A percentile compares a stretch with the other conserved stretches of the same genome.
Conservation (phyloP, 2,888 invertebrate genomes). For the Eremobia ochroleuca region DNA sequence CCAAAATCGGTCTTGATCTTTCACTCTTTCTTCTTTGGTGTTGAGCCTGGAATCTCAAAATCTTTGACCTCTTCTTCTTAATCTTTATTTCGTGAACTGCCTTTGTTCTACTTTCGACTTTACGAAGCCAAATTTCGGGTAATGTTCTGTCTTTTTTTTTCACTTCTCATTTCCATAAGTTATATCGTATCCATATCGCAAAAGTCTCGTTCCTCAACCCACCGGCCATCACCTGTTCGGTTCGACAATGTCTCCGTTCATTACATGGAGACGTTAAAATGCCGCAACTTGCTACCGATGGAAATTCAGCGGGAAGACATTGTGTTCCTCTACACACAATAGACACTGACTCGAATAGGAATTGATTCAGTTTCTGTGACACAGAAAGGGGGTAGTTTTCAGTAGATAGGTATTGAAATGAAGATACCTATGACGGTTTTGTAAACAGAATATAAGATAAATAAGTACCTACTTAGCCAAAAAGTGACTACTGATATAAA, state of each 20-base stretch:
- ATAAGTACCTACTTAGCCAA: not conserved
- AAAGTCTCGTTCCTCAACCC: constrained; percentile 30
- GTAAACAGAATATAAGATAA: not conserved
- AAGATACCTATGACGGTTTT: not conserved
- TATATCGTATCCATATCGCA: constrained; percentile 30
- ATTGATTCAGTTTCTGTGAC: constrained; percentile 49
- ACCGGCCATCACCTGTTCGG: constrained; percentile 66
- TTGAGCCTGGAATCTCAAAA: no score
- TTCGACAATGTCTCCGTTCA: constrained; percentile 75
- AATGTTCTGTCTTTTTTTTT: no score
- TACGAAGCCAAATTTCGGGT: no score
- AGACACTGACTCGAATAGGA: constrained; percentile 51
- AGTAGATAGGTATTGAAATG: not conserved
- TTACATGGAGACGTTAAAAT: constrained; percentile 71
- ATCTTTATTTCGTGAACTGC: no score
- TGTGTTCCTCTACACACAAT: constrained; percentile 65
- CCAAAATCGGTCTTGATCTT: no score
- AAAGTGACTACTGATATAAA: not conserved
- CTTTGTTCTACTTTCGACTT: no score
- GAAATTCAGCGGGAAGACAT: constrained; percentile 73
- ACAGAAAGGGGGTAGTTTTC: constrained; percentile 32
- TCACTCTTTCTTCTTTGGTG: no score
- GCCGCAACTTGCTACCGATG: constrained; percentile 65
- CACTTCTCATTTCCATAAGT: no score
- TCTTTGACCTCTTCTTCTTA: no score